phyloP scores from a whole-genome alignment of 2,797 vertebrate genomes.

The Lacerta agilis region DNA sequence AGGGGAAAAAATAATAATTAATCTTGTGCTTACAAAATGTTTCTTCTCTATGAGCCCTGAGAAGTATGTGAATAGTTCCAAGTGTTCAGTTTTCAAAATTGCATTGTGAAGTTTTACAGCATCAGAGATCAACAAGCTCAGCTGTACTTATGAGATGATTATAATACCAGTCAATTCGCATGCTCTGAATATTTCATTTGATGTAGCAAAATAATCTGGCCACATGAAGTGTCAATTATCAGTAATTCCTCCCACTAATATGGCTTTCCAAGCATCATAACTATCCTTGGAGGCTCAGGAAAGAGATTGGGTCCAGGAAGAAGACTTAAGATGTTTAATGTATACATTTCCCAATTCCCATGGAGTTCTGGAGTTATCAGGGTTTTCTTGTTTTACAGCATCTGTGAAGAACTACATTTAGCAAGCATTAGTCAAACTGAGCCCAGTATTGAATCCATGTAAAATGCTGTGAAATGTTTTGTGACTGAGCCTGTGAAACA shows the following conservation, averaged over 20 bases:
- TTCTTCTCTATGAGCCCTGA: too few relatives aligned
- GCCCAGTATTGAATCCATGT: background rate
- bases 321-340: background rate
- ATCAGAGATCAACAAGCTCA: background rate
- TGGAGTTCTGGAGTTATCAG: slow-evolving; percentile 52
- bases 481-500: background rate
- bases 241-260: background rate
- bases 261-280: background rate
- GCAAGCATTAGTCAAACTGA: background rate
- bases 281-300: background rate
- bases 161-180: background rate
- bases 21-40: too few relatives aligned
- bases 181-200: background rate
- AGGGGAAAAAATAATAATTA: background rate
- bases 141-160: background rate
- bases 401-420: slow-evolving; percentile 49
- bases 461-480: background rate
- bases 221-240: background rate
- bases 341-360: slow-evolving; percentile 71
- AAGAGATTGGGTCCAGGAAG: background rate
- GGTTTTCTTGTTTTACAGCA: slow-evolving; percentile 62
- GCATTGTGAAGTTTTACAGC: background rate
- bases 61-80: background rate
- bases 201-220: background rate
- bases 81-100: background rate